Evolutionary conservation across 92 coral and sea anemone genomes (phyloP).

Genomic region (Nematostella vectensis): DNA sequence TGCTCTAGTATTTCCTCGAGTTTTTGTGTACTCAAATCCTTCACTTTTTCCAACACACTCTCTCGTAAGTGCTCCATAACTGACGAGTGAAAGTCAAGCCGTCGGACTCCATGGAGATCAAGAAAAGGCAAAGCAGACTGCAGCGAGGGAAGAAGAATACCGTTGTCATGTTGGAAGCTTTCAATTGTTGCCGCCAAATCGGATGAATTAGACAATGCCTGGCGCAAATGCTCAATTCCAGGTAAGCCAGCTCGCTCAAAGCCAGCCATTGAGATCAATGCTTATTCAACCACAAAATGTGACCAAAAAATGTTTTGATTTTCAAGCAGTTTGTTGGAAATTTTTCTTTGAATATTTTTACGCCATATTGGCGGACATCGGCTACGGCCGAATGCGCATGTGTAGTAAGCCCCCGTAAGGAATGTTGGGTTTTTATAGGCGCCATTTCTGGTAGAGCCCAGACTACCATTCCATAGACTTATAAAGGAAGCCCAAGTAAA

Average conservation of each 20-base stretch:
- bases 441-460: constrained; percentile 63
- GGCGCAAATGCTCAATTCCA: constrained; percentile 77
- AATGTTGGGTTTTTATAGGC: constrained; percentile 89
- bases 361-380: constrained; percentile 99
- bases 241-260: constrained; percentile 98
- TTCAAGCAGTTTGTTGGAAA: background rate
- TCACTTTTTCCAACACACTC: constrained; percentile 65
- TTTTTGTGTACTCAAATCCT: constrained; percentile 50
- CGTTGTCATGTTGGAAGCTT: constrained; percentile 92
- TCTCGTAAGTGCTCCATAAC: constrained; percentile 94
- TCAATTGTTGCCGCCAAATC: constrained; percentile 71
- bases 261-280: constrained; percentile 68
- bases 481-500: too few relatives aligned
- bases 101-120: constrained; percentile 82
- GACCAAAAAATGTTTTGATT: background rate
- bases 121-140: constrained; percentile 94
- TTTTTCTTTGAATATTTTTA: constrained; percentile 28
- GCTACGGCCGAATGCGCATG: constrained; percentile 99
- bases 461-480: constrained; percentile 1
- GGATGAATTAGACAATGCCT: constrained; percentile 46
- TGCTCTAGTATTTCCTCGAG: constrained; percentile 74
- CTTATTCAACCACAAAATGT: constrained; percentile 20
- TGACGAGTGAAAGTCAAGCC: constrained; percentile 78
- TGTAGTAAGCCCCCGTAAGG: constrained; percentile 45
- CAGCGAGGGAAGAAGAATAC: constrained; percentile 84